A percentile compares a stretch with the other conserved stretches of the same genome.
phyloP scores from a whole-genome alignment of 1,140 invertebrate genomes.

The Penaeus vannamei region DNA sequence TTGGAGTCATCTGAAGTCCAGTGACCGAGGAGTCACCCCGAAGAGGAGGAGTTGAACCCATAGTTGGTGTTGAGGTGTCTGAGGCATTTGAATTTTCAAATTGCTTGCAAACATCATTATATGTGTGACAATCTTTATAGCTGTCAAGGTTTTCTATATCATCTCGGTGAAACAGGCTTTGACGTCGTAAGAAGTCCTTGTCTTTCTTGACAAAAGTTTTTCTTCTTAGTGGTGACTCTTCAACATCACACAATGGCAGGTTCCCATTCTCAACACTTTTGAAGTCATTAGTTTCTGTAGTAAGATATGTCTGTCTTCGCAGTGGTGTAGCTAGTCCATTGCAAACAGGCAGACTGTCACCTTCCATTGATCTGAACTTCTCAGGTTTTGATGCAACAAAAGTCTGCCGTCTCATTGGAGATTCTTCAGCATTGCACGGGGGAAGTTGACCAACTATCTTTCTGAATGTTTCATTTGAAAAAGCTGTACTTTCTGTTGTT shows the following conservation, averaged over 20 bases:
- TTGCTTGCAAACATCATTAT: neutral
- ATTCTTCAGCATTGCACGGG: neutral
- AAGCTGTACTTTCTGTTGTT: neutral
- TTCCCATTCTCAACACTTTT: conserved; percentile 1
- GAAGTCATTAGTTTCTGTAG: neutral
- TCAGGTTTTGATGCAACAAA: conserved; percentile 16
- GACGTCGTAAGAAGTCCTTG: neutral
- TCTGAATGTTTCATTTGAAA: neutral
- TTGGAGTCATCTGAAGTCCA: conserved; percentile 23
- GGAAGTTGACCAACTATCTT: neutral
- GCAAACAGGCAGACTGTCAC: neutral
- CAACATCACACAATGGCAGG: conserved; percentile 18
- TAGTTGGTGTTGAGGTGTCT: conserved; percentile 43
- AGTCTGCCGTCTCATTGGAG: neutral
- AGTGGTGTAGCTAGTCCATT: conserved; percentile 25
- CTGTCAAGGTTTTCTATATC: neutral
- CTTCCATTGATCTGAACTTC: conserved; percentile 3
- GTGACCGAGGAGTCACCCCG: neutral
- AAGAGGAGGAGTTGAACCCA: conserved; percentile 4
- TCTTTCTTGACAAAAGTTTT: conserved; percentile 50
- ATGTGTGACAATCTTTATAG: neutral
- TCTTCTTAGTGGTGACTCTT: conserved; percentile 33
- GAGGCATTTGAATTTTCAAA: conserved; percentile 29
- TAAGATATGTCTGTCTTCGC: conserved; percentile 42
- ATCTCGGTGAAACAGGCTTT: neutral